These are phyloP conservation scores for Drosophila willistoni DNA, from an alignment of 1,140 invertebrate species.

Conservation along the genomic window DNA sequence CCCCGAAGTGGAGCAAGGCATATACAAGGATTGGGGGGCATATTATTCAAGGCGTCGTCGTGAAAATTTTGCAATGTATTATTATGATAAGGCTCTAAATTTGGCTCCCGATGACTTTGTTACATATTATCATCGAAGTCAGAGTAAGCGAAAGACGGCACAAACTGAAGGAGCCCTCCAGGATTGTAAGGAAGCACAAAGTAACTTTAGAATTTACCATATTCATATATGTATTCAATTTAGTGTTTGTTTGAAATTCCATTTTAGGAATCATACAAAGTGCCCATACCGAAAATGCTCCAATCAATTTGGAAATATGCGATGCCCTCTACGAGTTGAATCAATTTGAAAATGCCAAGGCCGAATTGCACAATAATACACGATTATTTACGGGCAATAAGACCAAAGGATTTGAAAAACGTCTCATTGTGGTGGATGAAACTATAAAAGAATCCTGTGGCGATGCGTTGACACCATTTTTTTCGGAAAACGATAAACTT, in stretches of 20 bases:
- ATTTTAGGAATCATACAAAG: slow-evolving; percentile 29
- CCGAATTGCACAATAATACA: slow-evolving; percentile 63
- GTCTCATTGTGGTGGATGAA: slow-evolving; percentile 63
- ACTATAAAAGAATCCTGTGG: slow-evolving; percentile 68
- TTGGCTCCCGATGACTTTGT: slow-evolving; percentile 46
- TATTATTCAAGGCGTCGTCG: slow-evolving; percentile 61
- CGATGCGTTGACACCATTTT: slow-evolving; percentile 58
- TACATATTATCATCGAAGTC: slow-evolving; percentile 63
- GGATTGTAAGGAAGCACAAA: slow-evolving; percentile 47
- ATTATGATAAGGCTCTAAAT: slow-evolving; percentile 60
- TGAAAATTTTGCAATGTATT: slow-evolving; percentile 59
- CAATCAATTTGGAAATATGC: slow-evolving; percentile 64
- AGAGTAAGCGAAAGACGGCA: slow-evolving; percentile 55
- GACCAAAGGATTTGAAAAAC: slow-evolving; percentile 50
- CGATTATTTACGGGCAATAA: slow-evolving; percentile 65
- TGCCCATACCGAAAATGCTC: slow-evolving; percentile 18
- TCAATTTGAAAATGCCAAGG: slow-evolving; percentile 65
- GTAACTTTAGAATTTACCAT: slow-evolving; percentile 34
- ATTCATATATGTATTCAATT: background rate
- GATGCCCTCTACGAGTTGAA: slow-evolving; percentile 72
- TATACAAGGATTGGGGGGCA: slow-evolving; percentile 73
- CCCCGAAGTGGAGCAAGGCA: slow-evolving; percentile 58
- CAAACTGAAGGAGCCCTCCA: slow-evolving; percentile 48
- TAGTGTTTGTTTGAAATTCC: background rate
- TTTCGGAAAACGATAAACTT: slow-evolving; percentile 49